Evolutionary conservation across 2,888 invertebrate genomes (phyloP), one percentile per base, ranked within the genome.

Genomic region (Dasypolia templi): DNA sequence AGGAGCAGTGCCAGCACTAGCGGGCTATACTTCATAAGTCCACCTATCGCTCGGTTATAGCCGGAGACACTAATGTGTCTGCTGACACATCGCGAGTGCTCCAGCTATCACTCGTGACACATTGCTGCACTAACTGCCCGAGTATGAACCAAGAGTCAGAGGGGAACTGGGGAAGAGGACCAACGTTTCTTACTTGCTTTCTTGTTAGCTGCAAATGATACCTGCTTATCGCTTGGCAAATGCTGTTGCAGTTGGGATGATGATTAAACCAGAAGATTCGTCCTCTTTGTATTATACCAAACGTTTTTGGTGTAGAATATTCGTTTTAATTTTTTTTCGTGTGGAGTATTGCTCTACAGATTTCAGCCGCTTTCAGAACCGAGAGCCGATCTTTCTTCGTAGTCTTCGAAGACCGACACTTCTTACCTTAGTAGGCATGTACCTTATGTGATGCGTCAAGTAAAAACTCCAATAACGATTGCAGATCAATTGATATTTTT

Each of bases 31-130:
- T 14, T 79, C 86, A 82, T 71, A 71, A 65, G 75, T 72, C 42
- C 64, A 39, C 26, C 81, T 83, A 79, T 86, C 72, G 71, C 29
- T 14, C 51, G 72, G 79, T 55, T 58, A 71, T 56, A 71, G 67
- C 79, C 68, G 79, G 79, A 77, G 79, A 75, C 85, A 82, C 49
- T 84, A 86, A 84, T 74, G 85, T 82, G 82, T 76, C 29, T 53
- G 66, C 65, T 17, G 69, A 76, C 84, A 82, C 81, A 53, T 76
- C 66, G 84, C 75, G 56, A 44, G 14, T 22, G 81, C 80, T 46
- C 46, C 53, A 26, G 75, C 68, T 80, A 80, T 75, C 76, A 55
- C 26, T 1, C 1, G 51, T 67, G 80, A 81, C 61, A 75, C 61
- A 75, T 79, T 14, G 63, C 70, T 26, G 53, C 59, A 39, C 32